A percentile compares a stretch with the other conserved stretches of the same genome.
These are phyloP conservation scores for Tridacna crocea DNA, from an alignment of 2,888 invertebrate genomes.

Conservation along the genomic window DNA sequence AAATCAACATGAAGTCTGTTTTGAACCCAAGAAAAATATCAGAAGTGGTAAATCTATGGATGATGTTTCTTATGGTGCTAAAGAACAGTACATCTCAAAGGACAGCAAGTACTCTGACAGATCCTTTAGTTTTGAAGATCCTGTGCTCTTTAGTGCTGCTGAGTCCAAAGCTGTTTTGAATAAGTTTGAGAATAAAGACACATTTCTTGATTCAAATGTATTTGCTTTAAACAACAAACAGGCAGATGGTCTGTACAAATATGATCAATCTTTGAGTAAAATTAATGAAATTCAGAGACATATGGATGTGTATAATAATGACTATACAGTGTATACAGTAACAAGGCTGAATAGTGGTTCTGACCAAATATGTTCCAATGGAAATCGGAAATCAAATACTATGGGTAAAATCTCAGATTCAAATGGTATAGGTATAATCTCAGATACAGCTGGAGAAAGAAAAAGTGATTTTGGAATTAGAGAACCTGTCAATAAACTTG, in stretches of 20 bases:
- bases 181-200: background rate
- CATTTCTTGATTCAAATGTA: background rate
- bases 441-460: no score
- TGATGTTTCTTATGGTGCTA: constrained; percentile 1
- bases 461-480: background rate
- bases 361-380: background rate
- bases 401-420: background rate
- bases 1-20: background rate
- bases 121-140: constrained; percentile 5
- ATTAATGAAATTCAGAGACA: background rate
- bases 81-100: background rate
- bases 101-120: background rate
- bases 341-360: background rate
- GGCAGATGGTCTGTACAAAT: constrained; percentile 1
- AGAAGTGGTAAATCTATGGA: constrained; percentile 6
- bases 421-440: background rate
- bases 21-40: background rate
- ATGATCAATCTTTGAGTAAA: background rate
- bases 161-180: background rate
- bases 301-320: background rate
- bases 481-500: background rate
- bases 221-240: background rate
- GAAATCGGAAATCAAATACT: background rate
- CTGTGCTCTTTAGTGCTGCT: background rate
- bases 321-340: constrained; percentile 22